Evolutionary conservation across 2,888 invertebrate genomes (phyloP), one percentile per base, ranked within the genome.

Genomic region (Ephialtes manifestator): DNA sequence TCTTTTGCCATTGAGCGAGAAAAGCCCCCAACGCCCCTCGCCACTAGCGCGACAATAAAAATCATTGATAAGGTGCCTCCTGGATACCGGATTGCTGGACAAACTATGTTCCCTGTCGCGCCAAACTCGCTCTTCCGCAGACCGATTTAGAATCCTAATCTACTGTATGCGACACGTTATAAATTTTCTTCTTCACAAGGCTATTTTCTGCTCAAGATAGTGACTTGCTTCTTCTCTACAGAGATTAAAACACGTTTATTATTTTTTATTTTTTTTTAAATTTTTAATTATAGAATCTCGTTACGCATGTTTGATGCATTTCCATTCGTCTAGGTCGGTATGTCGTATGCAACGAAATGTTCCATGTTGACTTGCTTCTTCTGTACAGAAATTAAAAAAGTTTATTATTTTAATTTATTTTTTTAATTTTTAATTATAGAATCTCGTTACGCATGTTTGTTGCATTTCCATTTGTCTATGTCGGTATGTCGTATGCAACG

Each of bases 291-390:
- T 31, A 0, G 10, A n/a, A 20, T 13, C 68, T 72, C 11, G 76
- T 39, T 75, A 60, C 24, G 18, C 51, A 20, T 43, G n/a, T 8
- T n/a, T 63, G 20, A 71, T 53, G 51, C 31, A 43, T 60, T 81
- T 75, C 24, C 35, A 53, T 85, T 10, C 83, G 89, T 90, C 4
- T 91, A 97, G 97, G 89, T 97, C 98, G 0, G 95, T 96, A 90
- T 99, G 99, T 92, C 97, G 98, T 92, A 96, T 99, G 93, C 24
- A 24, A 24, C 24, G 24, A 24, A 2, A 18, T n/a, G 43, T 46
- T 72, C 15, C 1, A 10, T 18, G 43, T 35, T 4, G 11, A 18
- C 63, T 39, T 43, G 53, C 35, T 58, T 58, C 58, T 70, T 68
- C 55, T 60, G 53, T n/a, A n/a, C 43, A 15, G 39, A 53, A 39